phyloP scores from a whole-genome alignment of 2,797 vertebrate species.

The Tadarida brasiliensis region DNA sequence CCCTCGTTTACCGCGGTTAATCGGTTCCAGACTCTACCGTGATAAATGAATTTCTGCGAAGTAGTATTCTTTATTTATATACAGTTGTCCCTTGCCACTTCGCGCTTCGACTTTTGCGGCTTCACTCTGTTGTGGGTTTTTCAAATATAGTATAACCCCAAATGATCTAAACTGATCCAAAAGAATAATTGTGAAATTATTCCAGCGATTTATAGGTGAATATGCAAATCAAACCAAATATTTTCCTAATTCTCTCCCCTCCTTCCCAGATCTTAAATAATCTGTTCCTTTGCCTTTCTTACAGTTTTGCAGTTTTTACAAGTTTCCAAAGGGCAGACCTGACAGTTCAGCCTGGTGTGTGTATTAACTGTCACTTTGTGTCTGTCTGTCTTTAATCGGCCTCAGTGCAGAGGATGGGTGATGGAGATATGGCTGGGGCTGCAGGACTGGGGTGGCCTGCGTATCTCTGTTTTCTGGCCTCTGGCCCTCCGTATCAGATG shows the following conservation, averaged over 20 bases:
- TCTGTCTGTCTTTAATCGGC: background rate
- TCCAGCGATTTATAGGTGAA: background rate
- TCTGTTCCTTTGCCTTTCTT: background rate
- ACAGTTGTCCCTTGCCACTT: too few relatives aligned
- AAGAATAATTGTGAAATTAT: conserved; percentile 34
- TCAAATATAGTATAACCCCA: too few relatives aligned
- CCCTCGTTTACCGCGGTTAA: too few relatives aligned
- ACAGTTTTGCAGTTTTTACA: background rate
- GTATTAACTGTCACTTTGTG: background rate
- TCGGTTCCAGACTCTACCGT: too few relatives aligned
- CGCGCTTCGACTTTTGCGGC: too few relatives aligned
- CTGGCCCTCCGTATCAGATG: background rate
- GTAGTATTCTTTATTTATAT: too few relatives aligned
- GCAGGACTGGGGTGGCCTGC: background rate
- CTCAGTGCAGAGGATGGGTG: background rate
- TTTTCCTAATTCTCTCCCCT: conserved; percentile 19
- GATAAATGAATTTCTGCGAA: too few relatives aligned
- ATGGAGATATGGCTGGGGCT: background rate
- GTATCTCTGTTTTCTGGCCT: background rate
- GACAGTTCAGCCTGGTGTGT: background rate
- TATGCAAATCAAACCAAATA: background rate
- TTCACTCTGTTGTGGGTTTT: too few relatives aligned
- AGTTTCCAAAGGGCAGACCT: background rate
- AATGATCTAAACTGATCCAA: conserved; percentile 7
- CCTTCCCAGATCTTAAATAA: background rate